These are phyloP conservation scores for Pocota personata DNA, from an alignment of 2,888 invertebrate genomes.

Conservation along the genomic window DNA sequence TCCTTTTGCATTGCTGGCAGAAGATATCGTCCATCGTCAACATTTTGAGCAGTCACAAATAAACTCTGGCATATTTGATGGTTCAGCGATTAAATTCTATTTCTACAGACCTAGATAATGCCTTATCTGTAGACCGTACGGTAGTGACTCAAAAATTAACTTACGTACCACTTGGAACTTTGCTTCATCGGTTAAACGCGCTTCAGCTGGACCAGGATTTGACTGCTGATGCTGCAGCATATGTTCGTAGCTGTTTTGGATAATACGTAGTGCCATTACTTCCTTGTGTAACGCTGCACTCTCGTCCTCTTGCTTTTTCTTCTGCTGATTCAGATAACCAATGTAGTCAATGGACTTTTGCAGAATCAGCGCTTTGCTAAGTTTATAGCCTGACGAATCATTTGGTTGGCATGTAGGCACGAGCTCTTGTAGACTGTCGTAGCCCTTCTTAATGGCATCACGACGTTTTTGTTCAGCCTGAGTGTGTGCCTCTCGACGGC, in stretches of 20 bases:
- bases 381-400: constrained; percentile 95
- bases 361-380: constrained; percentile 96
- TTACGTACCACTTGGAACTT: constrained; percentile 96
- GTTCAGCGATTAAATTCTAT: constrained; percentile 1
- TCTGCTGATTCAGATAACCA: constrained; percentile 94
- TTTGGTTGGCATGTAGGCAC: constrained; percentile 97
- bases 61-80: not conserved
- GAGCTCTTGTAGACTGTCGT: constrained; percentile 95
- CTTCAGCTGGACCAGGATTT: constrained; percentile 93
- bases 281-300: constrained; percentile 94
- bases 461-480: constrained; percentile 98
- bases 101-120: not conserved
- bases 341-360: constrained; percentile 98
- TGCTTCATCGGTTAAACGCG: constrained; percentile 95
- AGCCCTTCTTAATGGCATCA: constrained; percentile 98
- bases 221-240: constrained; percentile 98
- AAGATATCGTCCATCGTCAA: not conserved
- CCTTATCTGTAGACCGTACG: not conserved
- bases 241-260: constrained; percentile 97
- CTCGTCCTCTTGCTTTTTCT: constrained; percentile 97
- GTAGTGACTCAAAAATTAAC: not conserved
- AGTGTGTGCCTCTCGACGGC: constrained; percentile 96
- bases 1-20: not conserved
- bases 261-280: constrained; percentile 95
- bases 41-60: too few species aligned